Evolutionary conservation across 2,888 invertebrate genomes (phyloP).

Genomic region (Drosophila multiciliata): DNA sequence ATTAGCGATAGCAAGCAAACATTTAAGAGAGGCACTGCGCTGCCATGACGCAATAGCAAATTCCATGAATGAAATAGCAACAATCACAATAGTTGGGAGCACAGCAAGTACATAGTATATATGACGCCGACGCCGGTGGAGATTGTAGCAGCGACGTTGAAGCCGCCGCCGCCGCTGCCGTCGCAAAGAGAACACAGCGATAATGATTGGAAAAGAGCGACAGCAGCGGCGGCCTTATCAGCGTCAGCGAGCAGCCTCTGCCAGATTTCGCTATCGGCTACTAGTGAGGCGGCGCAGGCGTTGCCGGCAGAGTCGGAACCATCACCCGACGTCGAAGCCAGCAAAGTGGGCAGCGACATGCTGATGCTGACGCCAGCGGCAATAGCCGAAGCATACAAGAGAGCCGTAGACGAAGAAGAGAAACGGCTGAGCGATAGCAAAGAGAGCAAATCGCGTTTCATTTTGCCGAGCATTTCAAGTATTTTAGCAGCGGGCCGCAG

Average conservation of each 20-base stretch:
- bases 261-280: neutral
- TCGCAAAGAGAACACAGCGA: neutral
- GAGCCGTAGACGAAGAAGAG: constrained; percentile 39
- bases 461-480: constrained; percentile 4
- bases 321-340: constrained; percentile 51
- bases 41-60: constrained; percentile 48
- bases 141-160: constrained; percentile 36
- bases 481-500: constrained; percentile 22
- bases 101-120: constrained; percentile 7
- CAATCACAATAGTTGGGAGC: constrained; percentile 21
- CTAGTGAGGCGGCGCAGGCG: neutral
- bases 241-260: neutral
- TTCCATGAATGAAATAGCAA: constrained; percentile 37
- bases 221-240: neutral
- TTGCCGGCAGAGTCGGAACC: neutral
- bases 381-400: constrained; percentile 62
- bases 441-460: constrained; percentile 22
- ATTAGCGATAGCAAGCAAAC: constrained; percentile 3
- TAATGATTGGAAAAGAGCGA: neutral
- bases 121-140: constrained; percentile 59
- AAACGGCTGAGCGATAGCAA: constrained; percentile 1
- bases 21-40: neutral
- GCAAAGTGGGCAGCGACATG: constrained; percentile 52
- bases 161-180: constrained; percentile 5
- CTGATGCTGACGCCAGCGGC: constrained; percentile 62